Percentiles rank a stretch among this genome's conserved stretches.
These are phyloP conservation scores for Aphelinus certus DNA, from an alignment of 1,140 invertebrate species.

Conservation along the genomic window DNA sequence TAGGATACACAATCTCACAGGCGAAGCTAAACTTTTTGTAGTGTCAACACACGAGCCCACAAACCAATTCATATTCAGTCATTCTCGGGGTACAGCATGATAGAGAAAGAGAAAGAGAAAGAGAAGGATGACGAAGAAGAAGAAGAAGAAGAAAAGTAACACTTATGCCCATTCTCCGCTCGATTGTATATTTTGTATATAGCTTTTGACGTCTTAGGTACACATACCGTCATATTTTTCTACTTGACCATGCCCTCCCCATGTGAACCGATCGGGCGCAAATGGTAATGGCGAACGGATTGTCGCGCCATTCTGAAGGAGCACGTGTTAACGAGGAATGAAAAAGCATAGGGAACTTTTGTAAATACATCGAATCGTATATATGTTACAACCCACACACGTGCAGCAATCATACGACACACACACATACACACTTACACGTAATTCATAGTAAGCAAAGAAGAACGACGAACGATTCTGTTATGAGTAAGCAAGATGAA, in stretches of 20 bases:
- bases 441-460: neutral
- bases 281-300: too few species aligned
- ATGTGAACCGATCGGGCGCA: too few species aligned
- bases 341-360: slow-evolving; percentile 1
- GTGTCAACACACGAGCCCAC: neutral
- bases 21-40: too few species aligned
- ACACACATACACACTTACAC: slow-evolving; percentile 7
- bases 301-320: too few species aligned
- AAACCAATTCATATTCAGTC: neutral
- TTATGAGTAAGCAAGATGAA: slow-evolving; percentile 38
- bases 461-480: slow-evolving; percentile 31
- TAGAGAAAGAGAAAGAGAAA: slow-evolving; percentile 1
- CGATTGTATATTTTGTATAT: slow-evolving; percentile 61
- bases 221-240: slow-evolving; percentile 65
- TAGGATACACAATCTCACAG: too few species aligned
- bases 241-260: slow-evolving; percentile 47
- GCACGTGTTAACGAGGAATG: too few species aligned
- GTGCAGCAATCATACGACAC: neutral
- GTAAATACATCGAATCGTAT: slow-evolving; percentile 39
- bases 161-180: neutral
- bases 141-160: too few species aligned
- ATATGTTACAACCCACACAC: slow-evolving; percentile 13
- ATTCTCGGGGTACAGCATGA: slow-evolving; percentile 4
- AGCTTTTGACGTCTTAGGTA: slow-evolving; percentile 52
- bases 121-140: neutral